Percentiles rank a stretch among this genome's conserved stretches.
These are phyloP conservation scores for Drosophila chauvacae DNA, from an alignment of 1,140 invertebrate genomes.

Conservation along the genomic window DNA sequence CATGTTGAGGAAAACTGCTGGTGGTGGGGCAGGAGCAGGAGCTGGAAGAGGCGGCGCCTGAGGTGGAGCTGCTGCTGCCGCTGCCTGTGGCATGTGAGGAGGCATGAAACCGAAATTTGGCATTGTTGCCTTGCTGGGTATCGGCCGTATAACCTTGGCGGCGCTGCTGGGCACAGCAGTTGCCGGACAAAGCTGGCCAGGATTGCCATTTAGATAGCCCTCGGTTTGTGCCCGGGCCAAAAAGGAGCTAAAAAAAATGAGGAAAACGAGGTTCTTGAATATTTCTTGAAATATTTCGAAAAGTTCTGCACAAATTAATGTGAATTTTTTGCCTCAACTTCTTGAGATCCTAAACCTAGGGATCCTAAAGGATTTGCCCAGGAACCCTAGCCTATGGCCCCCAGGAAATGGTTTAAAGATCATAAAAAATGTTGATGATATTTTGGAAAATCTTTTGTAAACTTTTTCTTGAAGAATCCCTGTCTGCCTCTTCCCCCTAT, in stretches of 20 bases:
- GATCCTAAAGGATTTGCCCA: too few species aligned
- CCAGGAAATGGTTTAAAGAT: not conserved
- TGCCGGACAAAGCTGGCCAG: slow-evolving; percentile 27
- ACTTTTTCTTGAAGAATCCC: not conserved
- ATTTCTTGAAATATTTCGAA: not conserved
- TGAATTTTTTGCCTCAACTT: not conserved
- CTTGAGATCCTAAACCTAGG: not conserved
- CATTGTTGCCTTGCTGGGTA: slow-evolving; percentile 79
- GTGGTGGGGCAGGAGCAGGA: slow-evolving; percentile 10
- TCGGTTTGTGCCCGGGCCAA: slow-evolving; percentile 84
- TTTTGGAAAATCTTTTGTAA: not conserved
- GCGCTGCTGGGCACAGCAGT: slow-evolving; percentile 5
- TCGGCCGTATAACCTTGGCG: slow-evolving; percentile 77
- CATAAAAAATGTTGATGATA: not conserved
- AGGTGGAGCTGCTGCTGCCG: not conserved
- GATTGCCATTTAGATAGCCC: slow-evolving; percentile 71
- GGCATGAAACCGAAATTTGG: slow-evolving; percentile 74
- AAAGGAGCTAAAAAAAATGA: slow-evolving; percentile 70
- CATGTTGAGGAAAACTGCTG: slow-evolving; percentile 4
- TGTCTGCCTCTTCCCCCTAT: too few species aligned
- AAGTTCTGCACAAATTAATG: not conserved
- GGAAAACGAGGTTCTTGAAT: not conserved
- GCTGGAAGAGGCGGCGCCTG: slow-evolving; percentile 1
- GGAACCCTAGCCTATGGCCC: not conserved
- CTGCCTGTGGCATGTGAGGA: slow-evolving; percentile 24